These are phyloP conservation scores for Parnassius smintheus DNA, from an alignment of 2,888 invertebrate genomes.

Conservation along the genomic window DNA sequence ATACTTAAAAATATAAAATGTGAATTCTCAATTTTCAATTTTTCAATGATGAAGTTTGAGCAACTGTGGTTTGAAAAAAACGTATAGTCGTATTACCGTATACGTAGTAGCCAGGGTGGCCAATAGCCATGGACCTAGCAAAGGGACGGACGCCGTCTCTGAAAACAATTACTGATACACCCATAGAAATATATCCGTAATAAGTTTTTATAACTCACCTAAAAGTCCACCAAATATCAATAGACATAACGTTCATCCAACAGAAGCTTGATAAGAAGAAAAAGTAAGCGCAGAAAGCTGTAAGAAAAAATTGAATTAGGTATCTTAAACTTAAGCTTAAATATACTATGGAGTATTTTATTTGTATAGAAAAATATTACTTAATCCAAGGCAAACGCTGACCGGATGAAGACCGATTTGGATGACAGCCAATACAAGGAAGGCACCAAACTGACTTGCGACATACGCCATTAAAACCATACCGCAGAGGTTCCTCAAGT, in stretches of 20 bases:
- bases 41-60: too few species aligned
- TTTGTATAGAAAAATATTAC: conserved; percentile 33
- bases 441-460: conserved; percentile 47
- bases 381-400: conserved; percentile 39
- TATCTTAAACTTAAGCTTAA: too few species aligned
- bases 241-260: conserved; percentile 74
- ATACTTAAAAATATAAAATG: too few species aligned
- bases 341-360: too few species aligned
- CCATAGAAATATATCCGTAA: too few species aligned
- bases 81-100: too few species aligned
- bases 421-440: conserved; percentile 45
- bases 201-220: conserved; percentile 45
- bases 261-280: conserved; percentile 64
- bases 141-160: too few species aligned
- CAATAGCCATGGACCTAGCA: too few species aligned
- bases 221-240: conserved; percentile 74
- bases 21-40: too few species aligned
- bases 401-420: conserved; percentile 33
- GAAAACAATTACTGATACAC: too few species aligned
- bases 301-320: conserved; percentile 6
- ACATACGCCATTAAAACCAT: conserved; percentile 42
- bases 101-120: too few species aligned
- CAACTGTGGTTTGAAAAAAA: too few species aligned
- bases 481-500: conserved; percentile 34
- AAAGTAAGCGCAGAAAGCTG: conserved; percentile 56